phyloP scores from a whole-genome alignment of 2,113 vertebrate genomes.

The Paramormyrops kingsleyae region DNA sequence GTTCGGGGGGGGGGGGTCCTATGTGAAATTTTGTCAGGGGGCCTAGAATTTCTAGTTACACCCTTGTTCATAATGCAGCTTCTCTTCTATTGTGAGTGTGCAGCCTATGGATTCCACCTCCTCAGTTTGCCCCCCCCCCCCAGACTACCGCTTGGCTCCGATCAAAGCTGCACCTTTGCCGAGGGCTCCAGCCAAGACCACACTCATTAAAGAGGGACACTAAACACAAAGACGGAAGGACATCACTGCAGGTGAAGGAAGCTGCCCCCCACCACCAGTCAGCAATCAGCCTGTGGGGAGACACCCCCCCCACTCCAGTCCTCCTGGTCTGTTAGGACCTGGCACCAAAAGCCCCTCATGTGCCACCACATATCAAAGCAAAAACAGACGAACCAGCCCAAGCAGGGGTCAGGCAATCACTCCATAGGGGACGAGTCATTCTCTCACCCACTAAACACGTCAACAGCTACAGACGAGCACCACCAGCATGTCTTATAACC shows the following conservation, averaged over 20 bases:
- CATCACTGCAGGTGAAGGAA: neutral
- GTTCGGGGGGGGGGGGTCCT: neutral
- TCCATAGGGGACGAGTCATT: neutral
- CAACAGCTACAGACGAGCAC: neutral
- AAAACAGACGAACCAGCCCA: neutral
- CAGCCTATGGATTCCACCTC: neutral
- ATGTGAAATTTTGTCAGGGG: too few relatives aligned
- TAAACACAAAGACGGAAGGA: neutral
- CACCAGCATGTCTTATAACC: neutral
- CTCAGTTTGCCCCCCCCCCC: neutral
- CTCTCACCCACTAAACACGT: neutral
- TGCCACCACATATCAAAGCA: neutral
- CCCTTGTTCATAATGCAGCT: too few relatives aligned
- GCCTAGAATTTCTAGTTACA: too few relatives aligned
- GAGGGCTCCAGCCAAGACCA: neutral
- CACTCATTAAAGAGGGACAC: neutral
- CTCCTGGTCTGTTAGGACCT: neutral
- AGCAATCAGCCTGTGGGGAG: neutral
- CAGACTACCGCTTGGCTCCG: neutral
- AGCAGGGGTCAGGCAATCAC: neutral
- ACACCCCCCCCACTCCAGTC: neutral
- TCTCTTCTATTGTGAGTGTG: neutral
- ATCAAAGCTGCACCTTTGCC: neutral
- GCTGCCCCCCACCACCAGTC: neutral
- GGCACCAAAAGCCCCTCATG: neutral